These are phyloP conservation scores for Hemibates koningsi DNA, from an alignment of 2,113 vertebrate genomes.

Conservation along the genomic window DNA sequence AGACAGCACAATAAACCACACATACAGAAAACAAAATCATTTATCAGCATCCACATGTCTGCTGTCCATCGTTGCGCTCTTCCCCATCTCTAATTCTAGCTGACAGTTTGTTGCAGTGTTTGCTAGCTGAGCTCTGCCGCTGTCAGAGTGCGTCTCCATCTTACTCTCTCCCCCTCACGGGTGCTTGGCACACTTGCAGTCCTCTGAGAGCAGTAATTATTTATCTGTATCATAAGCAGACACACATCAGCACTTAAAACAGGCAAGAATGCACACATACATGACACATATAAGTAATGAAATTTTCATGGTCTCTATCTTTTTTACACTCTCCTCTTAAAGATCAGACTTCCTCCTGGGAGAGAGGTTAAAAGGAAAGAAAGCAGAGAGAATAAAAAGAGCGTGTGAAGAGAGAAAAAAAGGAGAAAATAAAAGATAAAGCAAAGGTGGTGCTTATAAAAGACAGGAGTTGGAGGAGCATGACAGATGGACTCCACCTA, in stretches of 20 bases:
- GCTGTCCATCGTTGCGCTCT: background rate
- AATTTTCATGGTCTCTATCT: background rate
- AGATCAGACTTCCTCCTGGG: conserved; percentile 33
- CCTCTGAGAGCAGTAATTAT: conserved; percentile 5
- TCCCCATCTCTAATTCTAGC: background rate
- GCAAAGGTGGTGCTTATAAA: background rate
- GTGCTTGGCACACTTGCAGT: conserved; percentile 4
- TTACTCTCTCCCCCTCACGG: background rate
- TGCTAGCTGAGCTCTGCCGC: background rate
- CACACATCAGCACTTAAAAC: background rate
- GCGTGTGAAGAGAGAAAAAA: background rate
- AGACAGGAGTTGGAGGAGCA: background rate
- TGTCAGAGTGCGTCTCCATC: background rate
- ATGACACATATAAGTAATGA: background rate
- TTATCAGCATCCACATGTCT: background rate
- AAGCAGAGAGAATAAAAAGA: background rate
- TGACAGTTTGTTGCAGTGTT: conserved; percentile 12
- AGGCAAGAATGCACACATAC: background rate
- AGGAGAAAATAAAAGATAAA: background rate
- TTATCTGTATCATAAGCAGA: background rate
- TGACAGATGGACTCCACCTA: background rate
- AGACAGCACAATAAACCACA: background rate
- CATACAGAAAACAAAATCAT: background rate
- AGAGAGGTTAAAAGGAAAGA: background rate
- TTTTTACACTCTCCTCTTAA: background rate